A percentile compares a stretch with the other conserved stretches of the same genome.
Evolutionary conservation across 2,888 invertebrate species (phyloP).

Genomic region (Drosophila austrosaltans): DNA sequence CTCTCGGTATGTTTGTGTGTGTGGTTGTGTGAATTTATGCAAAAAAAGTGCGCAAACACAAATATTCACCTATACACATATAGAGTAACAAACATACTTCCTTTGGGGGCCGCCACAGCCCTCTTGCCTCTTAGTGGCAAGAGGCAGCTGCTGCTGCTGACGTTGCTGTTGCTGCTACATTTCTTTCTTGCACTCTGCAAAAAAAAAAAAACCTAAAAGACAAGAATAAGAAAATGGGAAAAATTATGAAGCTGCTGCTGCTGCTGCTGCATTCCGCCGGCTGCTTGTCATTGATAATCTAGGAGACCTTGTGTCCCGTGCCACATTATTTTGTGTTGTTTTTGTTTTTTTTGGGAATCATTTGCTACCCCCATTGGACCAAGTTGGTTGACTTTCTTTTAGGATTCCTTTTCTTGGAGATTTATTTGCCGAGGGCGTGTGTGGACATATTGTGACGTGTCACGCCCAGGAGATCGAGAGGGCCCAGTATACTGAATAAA

Average conservation of each 20-base stretch:
- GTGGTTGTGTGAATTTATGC: conserved; percentile 51
- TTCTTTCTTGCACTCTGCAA: conserved; percentile 51
- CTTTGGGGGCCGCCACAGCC: conserved; percentile 61
- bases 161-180: conserved; percentile 47
- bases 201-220: conserved; percentile 33
- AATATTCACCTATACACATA: conserved; percentile 23
- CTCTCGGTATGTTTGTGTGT: conserved; percentile 21
- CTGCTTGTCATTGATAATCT: conserved; percentile 77
- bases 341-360: conserved; percentile 34
- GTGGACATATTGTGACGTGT: conserved; percentile 76
- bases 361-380: conserved; percentile 48
- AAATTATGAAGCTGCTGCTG: conserved; percentile 72
- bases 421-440: conserved; percentile 68
- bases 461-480: conserved; percentile 60
- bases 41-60: conserved; percentile 61
- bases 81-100: conserved; percentile 34
- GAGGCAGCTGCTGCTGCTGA: conserved; percentile 44
- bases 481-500: conserved; percentile 2
- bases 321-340: conserved; percentile 18
- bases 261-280: conserved; percentile 50
- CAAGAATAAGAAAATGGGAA: conserved; percentile 41
- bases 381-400: conserved; percentile 53
- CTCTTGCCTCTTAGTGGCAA: conserved; percentile 40
- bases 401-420: conserved; percentile 29
- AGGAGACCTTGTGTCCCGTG: conserved; percentile 59